These are phyloP conservation scores for Baccha elongata DNA, from an alignment of 2,888 invertebrate genomes.

Conservation along the genomic window DNA sequence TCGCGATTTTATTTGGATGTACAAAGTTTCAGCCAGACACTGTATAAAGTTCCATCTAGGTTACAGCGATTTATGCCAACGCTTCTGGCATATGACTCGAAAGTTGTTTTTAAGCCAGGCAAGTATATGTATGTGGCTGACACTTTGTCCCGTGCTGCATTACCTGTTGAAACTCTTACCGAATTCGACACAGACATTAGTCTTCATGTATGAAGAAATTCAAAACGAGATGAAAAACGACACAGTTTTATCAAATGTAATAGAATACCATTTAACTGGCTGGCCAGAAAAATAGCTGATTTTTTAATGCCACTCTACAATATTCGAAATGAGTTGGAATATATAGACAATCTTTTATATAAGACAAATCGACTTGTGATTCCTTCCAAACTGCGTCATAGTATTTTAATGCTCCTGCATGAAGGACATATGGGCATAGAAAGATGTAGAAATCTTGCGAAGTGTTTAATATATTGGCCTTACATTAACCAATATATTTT, in stretches of 20 bases:
- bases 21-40: conserved; percentile 50
- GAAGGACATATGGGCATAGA: conserved; percentile 74
- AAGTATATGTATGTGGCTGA: conserved; percentile 16
- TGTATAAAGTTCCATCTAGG: conserved; percentile 14
- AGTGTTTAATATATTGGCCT: conserved; percentile 75
- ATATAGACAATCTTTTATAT: conserved; percentile 46
- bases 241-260: neutral
- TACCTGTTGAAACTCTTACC: neutral
- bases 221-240: conserved; percentile 1
- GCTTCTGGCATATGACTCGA: conserved; percentile 12
- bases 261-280: conserved; percentile 6
- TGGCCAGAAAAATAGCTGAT: conserved; percentile 10
- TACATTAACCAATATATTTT: conserved; percentile 29
- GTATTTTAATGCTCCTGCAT: conserved; percentile 74
- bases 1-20: conserved; percentile 64
- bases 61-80: conserved; percentile 11
- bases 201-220: conserved; percentile 7
- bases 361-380: conserved; percentile 61
- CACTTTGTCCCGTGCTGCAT: conserved; percentile 15
- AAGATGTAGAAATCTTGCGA: conserved; percentile 73
- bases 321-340: conserved; percentile 51
- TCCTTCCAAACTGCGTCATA: conserved; percentile 69
- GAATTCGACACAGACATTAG: conserved; percentile 23
- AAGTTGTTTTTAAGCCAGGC: conserved; percentile 6
- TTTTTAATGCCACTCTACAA: conserved; percentile 29